A percentile compares a stretch with the other conserved stretches of the same genome.
Evolutionary conservation across 2,113 vertebrate genomes (phyloP).

Genomic region (Spermophilus dauricus): DNA sequence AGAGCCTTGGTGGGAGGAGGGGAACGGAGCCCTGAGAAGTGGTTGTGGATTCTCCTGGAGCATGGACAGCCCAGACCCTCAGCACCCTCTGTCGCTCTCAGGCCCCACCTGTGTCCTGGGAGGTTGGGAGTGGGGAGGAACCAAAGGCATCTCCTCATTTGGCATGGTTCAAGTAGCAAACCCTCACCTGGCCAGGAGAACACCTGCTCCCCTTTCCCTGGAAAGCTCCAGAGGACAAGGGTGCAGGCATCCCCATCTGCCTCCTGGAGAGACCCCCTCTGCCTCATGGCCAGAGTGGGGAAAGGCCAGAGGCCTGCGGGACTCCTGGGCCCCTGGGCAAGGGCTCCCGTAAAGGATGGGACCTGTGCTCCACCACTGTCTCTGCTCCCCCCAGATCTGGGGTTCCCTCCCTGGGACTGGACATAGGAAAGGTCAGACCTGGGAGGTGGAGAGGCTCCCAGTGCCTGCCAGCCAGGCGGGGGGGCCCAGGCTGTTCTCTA

Average conservation of each 20-base stretch:
- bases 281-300: neutral
- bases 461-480: neutral
- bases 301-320: neutral
- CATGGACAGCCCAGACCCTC: neutral
- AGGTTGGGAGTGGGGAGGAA: no score
- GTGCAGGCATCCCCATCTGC: no score
- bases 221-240: neutral
- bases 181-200: neutral
- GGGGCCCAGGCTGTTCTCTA: neutral
- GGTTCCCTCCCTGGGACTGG: neutral
- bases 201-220: neutral
- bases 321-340: neutral
- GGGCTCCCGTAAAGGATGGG: neutral
- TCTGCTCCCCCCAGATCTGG: neutral
- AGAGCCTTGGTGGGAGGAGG: neutral
- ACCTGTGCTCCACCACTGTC: neutral
- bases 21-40: neutral
- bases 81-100: neutral
- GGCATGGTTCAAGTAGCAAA: neutral
- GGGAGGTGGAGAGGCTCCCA: neutral
- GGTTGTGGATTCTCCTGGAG: accelerated
- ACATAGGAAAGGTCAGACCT: neutral
- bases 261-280: neutral
- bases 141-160: neutral
- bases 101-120: neutral